A percentile compares a stretch with the other conserved stretches of the same genome.
Evolutionary conservation across 1,140 invertebrate genomes (phyloP).

Genomic region (Conus betulinus): DNA sequence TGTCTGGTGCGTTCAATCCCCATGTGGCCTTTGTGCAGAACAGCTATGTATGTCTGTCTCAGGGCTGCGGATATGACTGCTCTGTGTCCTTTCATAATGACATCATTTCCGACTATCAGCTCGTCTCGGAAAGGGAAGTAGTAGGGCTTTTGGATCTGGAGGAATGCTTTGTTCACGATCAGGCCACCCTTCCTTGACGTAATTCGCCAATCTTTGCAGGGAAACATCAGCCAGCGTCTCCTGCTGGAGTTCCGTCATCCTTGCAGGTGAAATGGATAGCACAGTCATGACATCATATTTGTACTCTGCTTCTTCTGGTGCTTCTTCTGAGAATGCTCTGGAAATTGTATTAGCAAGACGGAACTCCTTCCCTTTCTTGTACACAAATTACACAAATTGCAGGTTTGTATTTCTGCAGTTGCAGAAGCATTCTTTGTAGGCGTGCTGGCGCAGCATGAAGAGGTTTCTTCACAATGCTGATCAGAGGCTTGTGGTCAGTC

Average conservation of each 20-base stretch:
- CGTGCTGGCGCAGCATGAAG: constrained; percentile 35
- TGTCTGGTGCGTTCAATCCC: constrained; percentile 16
- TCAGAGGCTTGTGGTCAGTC: constrained; percentile 13
- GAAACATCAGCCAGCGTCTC: background rate
- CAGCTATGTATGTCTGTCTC: constrained; percentile 2
- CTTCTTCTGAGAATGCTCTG: constrained; percentile 7
- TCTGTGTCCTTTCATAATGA: background rate
- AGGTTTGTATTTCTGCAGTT: constrained; percentile 43
- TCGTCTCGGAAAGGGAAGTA: background rate
- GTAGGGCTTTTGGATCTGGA: background rate
- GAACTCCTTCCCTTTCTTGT: constrained; percentile 45
- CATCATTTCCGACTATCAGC: background rate
- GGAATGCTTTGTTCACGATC: background rate
- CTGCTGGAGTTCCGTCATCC: background rate
- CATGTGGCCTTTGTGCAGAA: constrained; percentile 19
- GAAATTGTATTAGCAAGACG: constrained; percentile 14
- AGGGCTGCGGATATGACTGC: background rate
- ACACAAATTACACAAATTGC: constrained; percentile 55
- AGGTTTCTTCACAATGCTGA: background rate
- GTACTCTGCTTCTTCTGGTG: background rate
- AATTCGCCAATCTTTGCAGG: background rate
- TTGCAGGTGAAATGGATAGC: background rate
- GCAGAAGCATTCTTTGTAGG: constrained; percentile 47
- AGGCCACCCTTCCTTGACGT: background rate
- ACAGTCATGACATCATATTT: background rate